Evolutionary conservation across 2,888 invertebrate species (phyloP).

Genomic region (Eupithecia subumbrata): DNA sequence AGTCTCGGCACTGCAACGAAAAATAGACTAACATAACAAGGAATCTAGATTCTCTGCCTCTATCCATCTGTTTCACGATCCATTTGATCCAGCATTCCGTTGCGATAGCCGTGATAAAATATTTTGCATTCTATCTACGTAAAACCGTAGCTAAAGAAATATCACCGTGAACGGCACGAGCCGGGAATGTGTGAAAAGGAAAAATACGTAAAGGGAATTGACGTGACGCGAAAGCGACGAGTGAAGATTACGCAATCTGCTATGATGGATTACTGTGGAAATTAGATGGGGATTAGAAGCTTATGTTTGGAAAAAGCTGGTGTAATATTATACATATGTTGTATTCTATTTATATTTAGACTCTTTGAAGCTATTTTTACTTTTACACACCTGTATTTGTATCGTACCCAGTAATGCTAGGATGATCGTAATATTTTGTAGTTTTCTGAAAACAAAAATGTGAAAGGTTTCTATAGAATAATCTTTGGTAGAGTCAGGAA

Average conservation of each 20-base stretch:
- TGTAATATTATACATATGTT: background rate
- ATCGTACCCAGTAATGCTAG: too few species aligned
- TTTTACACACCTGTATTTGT: background rate
- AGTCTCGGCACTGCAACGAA: background rate
- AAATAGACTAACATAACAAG: background rate
- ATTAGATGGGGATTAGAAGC: conserved; percentile 1
- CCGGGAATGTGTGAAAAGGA: conserved; percentile 69
- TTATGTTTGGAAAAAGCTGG: background rate
- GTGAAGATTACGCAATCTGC: conserved; percentile 50
- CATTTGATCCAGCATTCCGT: conserved; percentile 36
- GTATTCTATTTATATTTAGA: background rate
- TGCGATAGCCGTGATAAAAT: conserved; percentile 35
- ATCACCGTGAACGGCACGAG: conserved; percentile 73
- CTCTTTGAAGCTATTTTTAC: background rate
- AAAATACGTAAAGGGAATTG: conserved; percentile 39
- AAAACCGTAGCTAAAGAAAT: conserved; percentile 59
- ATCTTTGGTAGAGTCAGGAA: background rate
- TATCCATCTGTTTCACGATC: conserved; percentile 1
- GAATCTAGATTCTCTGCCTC: background rate
- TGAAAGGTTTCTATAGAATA: background rate
- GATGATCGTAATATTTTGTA: too few species aligned
- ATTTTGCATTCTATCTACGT: conserved; percentile 41
- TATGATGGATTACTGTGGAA: conserved; percentile 52
- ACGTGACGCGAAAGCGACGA: conserved; percentile 38
- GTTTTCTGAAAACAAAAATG: background rate